Evolutionary conservation across 2,888 invertebrate genomes (phyloP), one percentile per base, ranked within the genome.

Genomic region (Drosophila incognita): DNA sequence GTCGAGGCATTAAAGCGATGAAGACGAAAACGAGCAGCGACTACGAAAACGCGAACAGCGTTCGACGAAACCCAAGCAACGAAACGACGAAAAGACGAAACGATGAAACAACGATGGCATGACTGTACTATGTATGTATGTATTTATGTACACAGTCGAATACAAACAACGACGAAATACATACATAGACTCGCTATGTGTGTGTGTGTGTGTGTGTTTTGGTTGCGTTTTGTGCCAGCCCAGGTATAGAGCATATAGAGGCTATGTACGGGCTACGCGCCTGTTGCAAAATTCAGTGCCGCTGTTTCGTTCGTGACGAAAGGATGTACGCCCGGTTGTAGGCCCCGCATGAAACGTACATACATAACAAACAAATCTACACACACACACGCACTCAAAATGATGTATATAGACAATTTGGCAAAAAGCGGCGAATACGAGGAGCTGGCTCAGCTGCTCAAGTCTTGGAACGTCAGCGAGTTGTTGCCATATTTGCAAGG

Each of bases 221-320:
- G 21, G 57, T 21, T 40, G 56, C 56, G 56, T 56, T 56, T 56
- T 56, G 27, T 56, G 57, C 57, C 57, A 57, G 42, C 57, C 42
- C 73, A 54, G 63, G 76, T 66, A 81, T 61, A 81, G 83, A 78
- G 82, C 49, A 56, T 29, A 24, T 53, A 62, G 82, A 82, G 76
- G 77, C 74, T 74, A 74, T 74, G 81, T 77, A 74, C 81, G 65
- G 76, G 83, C 76, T 69, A 74, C 87, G 89, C 76, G 89, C 87
- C 85, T 86, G 84, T 90, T 80, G 87, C 89, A 90, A 83, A 82
- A 86, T 89, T 89, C 87, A 91, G 87, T 89, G 70, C 74, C 70
- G 84, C 75, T 64, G 72, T 78, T 75, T 87, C 78, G 74, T 81
- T 89, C 89, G 90, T 82, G 80, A 84, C 72, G 90, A 84, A 85